Evolutionary conservation across 2,113 vertebrate genomes (phyloP), one percentile per base, ranked within the genome.

Genomic region (Melanostigma gelatinosum): DNA sequence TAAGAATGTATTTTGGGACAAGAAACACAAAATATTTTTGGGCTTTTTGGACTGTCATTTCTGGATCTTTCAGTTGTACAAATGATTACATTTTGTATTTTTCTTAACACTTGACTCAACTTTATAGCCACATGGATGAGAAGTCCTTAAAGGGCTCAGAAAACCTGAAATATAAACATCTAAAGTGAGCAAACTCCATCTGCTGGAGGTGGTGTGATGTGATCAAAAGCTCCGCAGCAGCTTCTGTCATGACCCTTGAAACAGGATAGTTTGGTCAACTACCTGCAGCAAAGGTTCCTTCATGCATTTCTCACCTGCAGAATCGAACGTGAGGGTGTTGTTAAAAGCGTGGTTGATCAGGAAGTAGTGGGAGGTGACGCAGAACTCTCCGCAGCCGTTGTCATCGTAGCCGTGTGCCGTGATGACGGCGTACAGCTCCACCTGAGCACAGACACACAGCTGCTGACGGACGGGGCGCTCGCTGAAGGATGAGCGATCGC

Each of bases 301-400:
- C 1, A n/a, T 0, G 34, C 20, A 0, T 58, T 42, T 10, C 76
- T 90, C 67, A 95, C 95, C 95, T 82, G 95, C 95, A 1, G 94
- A 84, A 24, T 94, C 87, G 16, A 96, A 96, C 0, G 57, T 24
- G 3, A 57, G 94, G 0, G 87, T 91, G 90, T 95, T 95, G 91
- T 94, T 95, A 34, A 84, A 75, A 12, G 73, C 38, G 4, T 7
- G 36, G 40, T 96, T 96, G 84, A 95, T 69, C 34, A 94, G 34
- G 79, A 96, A 96, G 85, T 94, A 85, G 50, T 96, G 95, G 3
- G 95, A 96, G 1, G 95, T 96, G 80, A 96, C 93, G 15, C 95
- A 96, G 40, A 96, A 96, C 42, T 96, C 95, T 0, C 93, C 93
- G 0, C 95, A 96, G 32, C 72, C 69, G 54, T 95, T 92, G 34